Evolutionary conservation across 2,888 invertebrate genomes (phyloP).

Genomic region (Troides aeacus): DNA sequence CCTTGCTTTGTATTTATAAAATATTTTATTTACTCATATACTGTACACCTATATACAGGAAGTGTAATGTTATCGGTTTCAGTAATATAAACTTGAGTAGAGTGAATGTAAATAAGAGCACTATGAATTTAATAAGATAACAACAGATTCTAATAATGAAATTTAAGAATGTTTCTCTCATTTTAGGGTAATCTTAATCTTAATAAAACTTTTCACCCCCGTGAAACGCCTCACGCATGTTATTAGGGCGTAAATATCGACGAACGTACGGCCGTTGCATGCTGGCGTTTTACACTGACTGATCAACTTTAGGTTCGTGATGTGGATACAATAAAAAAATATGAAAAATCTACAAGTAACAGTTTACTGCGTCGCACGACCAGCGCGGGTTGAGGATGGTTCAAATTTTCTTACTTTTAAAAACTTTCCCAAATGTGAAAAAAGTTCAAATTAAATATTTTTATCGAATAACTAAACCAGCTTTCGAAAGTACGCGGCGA

Average conservation of each 20-base stretch:
- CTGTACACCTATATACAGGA: no score
- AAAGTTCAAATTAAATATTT: neutral
- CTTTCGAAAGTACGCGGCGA: no score
- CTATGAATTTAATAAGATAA: no score
- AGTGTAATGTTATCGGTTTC: no score
- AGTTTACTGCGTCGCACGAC: constrained; percentile 67
- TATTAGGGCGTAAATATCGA: constrained; percentile 59
- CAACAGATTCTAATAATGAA: neutral
- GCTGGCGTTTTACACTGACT: constrained; percentile 39
- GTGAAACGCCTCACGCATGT: constrained; percentile 60
- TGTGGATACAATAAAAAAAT: constrained; percentile 67
- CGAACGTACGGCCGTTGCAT: constrained; percentile 70
- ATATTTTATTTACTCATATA: no score
- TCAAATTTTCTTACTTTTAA: constrained; percentile 18
- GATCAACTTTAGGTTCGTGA: constrained; percentile 52
- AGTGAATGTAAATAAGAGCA: no score
- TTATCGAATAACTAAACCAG: neutral
- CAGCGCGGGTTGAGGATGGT: constrained; percentile 39
- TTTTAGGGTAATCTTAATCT: no score
- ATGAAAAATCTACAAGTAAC: constrained; percentile 66
- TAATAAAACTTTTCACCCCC: constrained; percentile 53
- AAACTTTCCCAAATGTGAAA: neutral
- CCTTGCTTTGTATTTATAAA: no score
- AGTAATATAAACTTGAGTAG: no score
- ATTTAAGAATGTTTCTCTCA: neutral